Conservation (phyloP, 2,888 invertebrate species). For the Latrodectus hesperus region DNA sequence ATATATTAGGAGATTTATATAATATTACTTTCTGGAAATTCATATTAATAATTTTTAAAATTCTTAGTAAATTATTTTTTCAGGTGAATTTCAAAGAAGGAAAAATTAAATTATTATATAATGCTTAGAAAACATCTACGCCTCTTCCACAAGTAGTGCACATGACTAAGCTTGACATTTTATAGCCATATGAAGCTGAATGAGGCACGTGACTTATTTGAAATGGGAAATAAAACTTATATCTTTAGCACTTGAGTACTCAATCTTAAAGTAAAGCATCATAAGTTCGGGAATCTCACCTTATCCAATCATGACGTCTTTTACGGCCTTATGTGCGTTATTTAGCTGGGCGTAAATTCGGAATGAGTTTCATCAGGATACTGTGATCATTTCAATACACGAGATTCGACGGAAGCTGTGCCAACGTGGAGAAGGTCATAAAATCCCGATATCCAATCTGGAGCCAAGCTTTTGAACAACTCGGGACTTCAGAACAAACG, state of each 20-base stretch:
- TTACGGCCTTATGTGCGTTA: slow-evolving; percentile 37
- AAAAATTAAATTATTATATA: too few relatives aligned
- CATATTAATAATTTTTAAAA: too few relatives aligned
- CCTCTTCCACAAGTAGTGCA: not conserved
- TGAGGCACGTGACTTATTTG: slow-evolving; percentile 3
- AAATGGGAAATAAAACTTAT: not conserved
- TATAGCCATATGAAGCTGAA: slow-evolving; percentile 3
- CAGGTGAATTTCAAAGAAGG: too few relatives aligned
- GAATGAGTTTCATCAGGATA: slow-evolving; percentile 48
- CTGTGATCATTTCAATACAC: slow-evolving; percentile 38
- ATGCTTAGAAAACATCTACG: too few relatives aligned
- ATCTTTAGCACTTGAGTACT: slow-evolving; percentile 1
- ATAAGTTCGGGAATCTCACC: slow-evolving; percentile 17
- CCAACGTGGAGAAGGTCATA: slow-evolving; percentile 49
- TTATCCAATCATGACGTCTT: slow-evolving; percentile 42
- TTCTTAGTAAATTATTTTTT: too few relatives aligned
- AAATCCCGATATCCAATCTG: slow-evolving; percentile 58
- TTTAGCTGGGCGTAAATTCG: slow-evolving; percentile 56
- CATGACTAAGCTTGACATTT: not conserved
- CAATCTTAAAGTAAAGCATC: not conserved
- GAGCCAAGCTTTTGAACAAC: slow-evolving; percentile 45
- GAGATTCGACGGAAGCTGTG: slow-evolving; percentile 16
- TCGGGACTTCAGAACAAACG: slow-evolving; percentile 14
- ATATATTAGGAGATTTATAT: too few relatives aligned
- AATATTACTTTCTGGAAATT: too few relatives aligned